Conservation (phyloP, 2,113 vertebrate species). For the Pogonocichla stellata region DNA sequence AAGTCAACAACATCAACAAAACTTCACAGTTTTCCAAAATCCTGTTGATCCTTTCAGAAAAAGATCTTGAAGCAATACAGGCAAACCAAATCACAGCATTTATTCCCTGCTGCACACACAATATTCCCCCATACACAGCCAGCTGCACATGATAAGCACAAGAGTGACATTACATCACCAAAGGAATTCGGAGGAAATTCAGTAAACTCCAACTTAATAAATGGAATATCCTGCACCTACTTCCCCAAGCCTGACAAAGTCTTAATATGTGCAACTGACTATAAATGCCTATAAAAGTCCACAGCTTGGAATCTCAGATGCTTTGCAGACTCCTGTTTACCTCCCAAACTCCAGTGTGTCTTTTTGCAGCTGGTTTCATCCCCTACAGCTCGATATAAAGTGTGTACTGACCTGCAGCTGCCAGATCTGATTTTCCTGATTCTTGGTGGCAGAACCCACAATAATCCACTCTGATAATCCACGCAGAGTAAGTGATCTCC, state of each 20-base stretch:
- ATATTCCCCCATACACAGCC: background rate
- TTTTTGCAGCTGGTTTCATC: background rate
- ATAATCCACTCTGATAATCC: background rate
- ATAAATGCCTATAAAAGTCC: background rate
- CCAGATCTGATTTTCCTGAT: background rate
- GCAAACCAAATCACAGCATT: background rate
- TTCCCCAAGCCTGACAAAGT: constrained; percentile 30
- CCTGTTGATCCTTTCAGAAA: background rate
- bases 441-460: background rate
- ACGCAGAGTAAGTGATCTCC: background rate
- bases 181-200: constrained; percentile 37
- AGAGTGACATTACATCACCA: background rate
- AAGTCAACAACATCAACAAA: constrained; percentile 10
- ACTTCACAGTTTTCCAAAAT: background rate
- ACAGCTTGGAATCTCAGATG: background rate
- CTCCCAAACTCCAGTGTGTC: background rate
- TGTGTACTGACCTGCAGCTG: background rate
- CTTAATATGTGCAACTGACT: background rate
- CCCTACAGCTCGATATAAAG: background rate
- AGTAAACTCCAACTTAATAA: constrained; percentile 34
- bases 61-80: background rate
- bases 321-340: background rate
- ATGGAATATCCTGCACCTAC: constrained; percentile 11
- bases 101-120: background rate
- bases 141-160: background rate